Percentiles rank a stretch among this genome's conserved stretches.
Evolutionary conservation across 2,797 vertebrate genomes (phyloP).

Genomic region (Coranthus polyacanthus): DNA sequence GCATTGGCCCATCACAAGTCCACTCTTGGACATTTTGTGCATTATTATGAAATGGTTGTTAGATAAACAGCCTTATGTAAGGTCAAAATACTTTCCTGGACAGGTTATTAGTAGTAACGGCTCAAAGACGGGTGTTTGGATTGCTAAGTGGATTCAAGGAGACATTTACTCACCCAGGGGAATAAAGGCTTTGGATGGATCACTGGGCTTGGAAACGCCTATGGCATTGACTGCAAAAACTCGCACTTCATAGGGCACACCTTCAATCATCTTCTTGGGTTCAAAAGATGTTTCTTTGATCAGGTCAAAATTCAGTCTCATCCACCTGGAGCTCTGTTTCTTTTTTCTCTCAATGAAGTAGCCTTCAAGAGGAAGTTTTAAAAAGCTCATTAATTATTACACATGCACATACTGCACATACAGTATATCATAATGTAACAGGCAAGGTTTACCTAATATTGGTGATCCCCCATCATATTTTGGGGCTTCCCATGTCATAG

Average conservation of each 20-base stretch:
- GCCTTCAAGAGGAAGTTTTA: slow-evolving; percentile 77
- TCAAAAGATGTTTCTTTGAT: slow-evolving; percentile 96
- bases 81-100: slow-evolving; percentile 43
- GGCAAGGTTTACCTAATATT: slow-evolving; percentile 87
- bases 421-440: not conserved
- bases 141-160: slow-evolving; percentile 18
- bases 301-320: slow-evolving; percentile 98
- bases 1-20: slow-evolving; percentile 24
- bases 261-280: slow-evolving; percentile 99
- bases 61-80: slow-evolving; percentile 41
- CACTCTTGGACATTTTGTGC: slow-evolving; percentile 41
- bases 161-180: slow-evolving; percentile 92
- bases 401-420: no score
- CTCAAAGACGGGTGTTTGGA: slow-evolving; percentile 29
- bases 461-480: slow-evolving; percentile 94
- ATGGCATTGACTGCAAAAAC: slow-evolving; percentile 97
- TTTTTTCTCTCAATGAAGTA: slow-evolving; percentile 99
- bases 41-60: slow-evolving; percentile 44
- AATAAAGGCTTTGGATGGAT: slow-evolving; percentile 95
- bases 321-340: slow-evolving; percentile 99
- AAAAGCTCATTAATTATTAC: slow-evolving; percentile 4
- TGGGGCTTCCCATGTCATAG: slow-evolving; percentile 96
- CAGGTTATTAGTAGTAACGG: slow-evolving; percentile 24
- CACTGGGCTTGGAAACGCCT: slow-evolving; percentile 95
- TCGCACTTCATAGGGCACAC: slow-evolving; percentile 96